Evolutionary conservation across 2,888 invertebrate species (phyloP).

Genomic region (Polydrusus tereticollis): DNA sequence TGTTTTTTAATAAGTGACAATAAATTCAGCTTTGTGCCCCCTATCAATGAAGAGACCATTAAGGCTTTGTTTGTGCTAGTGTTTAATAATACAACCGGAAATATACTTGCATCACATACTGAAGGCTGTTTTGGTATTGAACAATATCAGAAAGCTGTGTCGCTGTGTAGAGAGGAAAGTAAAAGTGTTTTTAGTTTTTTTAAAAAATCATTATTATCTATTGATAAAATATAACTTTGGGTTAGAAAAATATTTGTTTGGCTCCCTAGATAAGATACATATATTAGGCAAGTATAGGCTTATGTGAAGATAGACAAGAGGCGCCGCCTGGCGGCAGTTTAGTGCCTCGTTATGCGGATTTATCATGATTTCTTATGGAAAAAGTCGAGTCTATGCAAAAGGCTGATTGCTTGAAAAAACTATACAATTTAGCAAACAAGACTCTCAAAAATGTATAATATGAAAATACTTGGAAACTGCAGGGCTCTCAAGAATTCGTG

Average conservation of each 20-base stretch:
- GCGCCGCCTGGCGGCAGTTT: no score
- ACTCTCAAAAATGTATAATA: no score
- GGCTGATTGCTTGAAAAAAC: no score
- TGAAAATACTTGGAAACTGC: no score
- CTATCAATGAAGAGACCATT: slow-evolving; percentile 67
- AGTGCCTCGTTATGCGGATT: no score
- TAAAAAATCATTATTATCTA: slow-evolving; percentile 64
- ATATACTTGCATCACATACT: slow-evolving; percentile 73
- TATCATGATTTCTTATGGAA: no score
- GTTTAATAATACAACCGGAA: slow-evolving; percentile 76
- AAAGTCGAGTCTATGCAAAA: no score
- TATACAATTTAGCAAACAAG: no score
- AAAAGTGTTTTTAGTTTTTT: slow-evolving; percentile 81
- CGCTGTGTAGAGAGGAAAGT: slow-evolving; percentile 76
- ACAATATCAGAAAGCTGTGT: slow-evolving; percentile 77
- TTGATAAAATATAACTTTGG: slow-evolving; percentile 3
- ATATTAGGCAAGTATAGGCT: no score
- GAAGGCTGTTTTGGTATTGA: slow-evolving; percentile 77
- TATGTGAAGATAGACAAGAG: no score
- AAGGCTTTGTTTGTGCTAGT: slow-evolving; percentile 79
- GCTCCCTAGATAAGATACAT: no score
- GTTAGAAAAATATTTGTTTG: background rate
- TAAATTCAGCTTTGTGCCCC: slow-evolving; percentile 64
- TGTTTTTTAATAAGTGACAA: slow-evolving; percentile 77
- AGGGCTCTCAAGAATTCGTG: no score